These are phyloP conservation scores for Dinothrombium tinctorium DNA, from an alignment of 1,140 invertebrate genomes.

Conservation along the genomic window DNA sequence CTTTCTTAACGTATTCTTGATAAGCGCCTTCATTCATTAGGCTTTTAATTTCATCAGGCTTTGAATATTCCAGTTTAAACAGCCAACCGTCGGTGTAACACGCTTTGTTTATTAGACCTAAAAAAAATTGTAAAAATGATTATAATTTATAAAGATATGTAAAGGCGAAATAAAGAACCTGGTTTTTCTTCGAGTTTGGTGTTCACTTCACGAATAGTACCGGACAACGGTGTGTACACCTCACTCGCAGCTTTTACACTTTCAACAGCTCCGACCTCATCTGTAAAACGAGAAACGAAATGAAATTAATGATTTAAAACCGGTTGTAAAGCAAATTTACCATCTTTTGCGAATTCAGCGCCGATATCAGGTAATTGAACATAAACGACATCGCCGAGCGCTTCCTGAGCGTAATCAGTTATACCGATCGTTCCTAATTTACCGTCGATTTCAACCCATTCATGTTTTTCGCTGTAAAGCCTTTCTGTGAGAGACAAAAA, in stretches of 20 bases:
- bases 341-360: conserved; percentile 24
- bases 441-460: conserved; percentile 60
- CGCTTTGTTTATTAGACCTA: conserved; percentile 55
- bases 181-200: conserved; percentile 51
- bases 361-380: conserved; percentile 68
- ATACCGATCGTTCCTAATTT: conserved; percentile 66
- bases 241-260: conserved; percentile 88
- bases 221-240: conserved; percentile 70
- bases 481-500: conserved; percentile 21
- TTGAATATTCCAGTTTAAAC: conserved; percentile 58
- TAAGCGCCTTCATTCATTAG: conserved; percentile 72
- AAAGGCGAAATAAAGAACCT: conserved; percentile 14
- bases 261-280: conserved; percentile 80
- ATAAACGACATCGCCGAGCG: conserved; percentile 79
- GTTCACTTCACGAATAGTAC: conserved; percentile 67
- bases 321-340: conserved; percentile 16
- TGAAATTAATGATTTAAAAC: neutral
- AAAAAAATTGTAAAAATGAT: neutral
- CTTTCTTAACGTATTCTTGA: conserved; percentile 20
- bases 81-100: conserved; percentile 90
- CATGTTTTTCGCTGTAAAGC: conserved; percentile 60
- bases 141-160: neutral
- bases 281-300: conserved; percentile 21
- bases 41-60: conserved; percentile 44
- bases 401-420: conserved; percentile 68